Conservation (phyloP, 1,140 invertebrate species). For the Elymnias hypermnestra region DNA sequence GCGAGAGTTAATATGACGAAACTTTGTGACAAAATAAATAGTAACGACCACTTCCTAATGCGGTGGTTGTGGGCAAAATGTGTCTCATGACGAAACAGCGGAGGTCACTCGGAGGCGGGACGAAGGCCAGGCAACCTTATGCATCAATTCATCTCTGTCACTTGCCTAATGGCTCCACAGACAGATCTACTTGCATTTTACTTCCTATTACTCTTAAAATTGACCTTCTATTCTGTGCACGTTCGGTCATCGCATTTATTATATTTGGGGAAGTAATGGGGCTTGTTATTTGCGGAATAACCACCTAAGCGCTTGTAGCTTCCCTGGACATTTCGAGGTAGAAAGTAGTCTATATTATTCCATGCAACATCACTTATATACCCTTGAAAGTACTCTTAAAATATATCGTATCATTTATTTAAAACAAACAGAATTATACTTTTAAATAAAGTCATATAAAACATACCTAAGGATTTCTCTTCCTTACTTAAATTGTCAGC, state of each 20-base stretch:
- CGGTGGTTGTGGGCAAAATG: conserved; percentile 15
- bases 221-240: conserved; percentile 2
- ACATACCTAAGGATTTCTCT: no score
- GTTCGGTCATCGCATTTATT: neutral
- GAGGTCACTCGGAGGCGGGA: conserved; percentile 18
- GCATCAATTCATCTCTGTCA: conserved; percentile 7
- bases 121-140: conserved; percentile 3
- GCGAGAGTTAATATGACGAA: conserved; percentile 9
- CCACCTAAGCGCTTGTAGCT: no score
- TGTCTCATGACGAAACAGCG: conserved; percentile 21
- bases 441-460: no score
- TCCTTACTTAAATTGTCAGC: no score
- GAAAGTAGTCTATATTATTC: no score
- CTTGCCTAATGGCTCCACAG: neutral
- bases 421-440: no score
- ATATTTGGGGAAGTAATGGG: no score
- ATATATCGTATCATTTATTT: no score
- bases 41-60: conserved; percentile 23
- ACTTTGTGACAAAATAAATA: conserved; percentile 21
- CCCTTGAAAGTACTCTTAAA: no score
- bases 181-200: neutral
- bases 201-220: conserved; percentile 10
- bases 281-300: no score
- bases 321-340: no score
- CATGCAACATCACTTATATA: no score